Evolutionary conservation across 2,797 vertebrate species (phyloP).

Genomic region (Euthynnus affinis): DNA sequence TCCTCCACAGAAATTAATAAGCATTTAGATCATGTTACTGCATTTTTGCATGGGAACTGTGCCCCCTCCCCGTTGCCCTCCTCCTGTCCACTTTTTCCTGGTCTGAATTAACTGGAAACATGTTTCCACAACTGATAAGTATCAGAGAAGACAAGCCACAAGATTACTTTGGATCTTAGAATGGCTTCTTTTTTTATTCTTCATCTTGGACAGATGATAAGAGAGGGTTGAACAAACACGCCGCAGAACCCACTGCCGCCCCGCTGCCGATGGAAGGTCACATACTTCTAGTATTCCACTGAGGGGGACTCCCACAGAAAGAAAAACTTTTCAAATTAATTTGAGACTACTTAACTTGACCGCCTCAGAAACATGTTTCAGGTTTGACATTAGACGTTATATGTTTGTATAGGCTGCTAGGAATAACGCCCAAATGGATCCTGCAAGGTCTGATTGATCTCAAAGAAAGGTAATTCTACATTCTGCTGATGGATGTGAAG

Average conservation of each 20-base stretch:
- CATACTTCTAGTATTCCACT: conserved; percentile 71
- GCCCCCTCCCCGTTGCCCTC: conserved; percentile 3
- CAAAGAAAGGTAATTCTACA: conserved; percentile 62
- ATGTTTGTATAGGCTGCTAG: conserved; percentile 39
- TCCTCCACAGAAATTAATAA: conserved; percentile 69
- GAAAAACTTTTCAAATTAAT: conserved; percentile 72
- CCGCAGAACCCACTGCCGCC: conserved; percentile 50
- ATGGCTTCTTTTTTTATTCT: conserved; percentile 69
- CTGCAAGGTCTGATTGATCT: conserved; percentile 50
- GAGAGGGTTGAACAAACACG: conserved; percentile 73
- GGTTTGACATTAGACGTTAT: conserved; percentile 70
- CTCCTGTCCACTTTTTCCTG: conserved; percentile 59
- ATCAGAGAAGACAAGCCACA: conserved; percentile 73
- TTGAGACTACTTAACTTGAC: conserved; percentile 58
- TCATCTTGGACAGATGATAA: conserved; percentile 69
- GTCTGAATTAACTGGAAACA: conserved; percentile 78
- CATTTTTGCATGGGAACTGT: conserved; percentile 62
- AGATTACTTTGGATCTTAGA: conserved; percentile 75
- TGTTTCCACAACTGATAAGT: conserved; percentile 75
- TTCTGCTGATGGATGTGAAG: conserved; percentile 67
- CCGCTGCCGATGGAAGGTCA: conserved; percentile 54
- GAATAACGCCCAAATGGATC: conserved; percentile 51
- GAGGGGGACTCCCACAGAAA: conserved; percentile 57
- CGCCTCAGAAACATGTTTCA: conserved; percentile 59
- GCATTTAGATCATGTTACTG: conserved; percentile 73